Evolutionary conservation across 2,797 vertebrate species (phyloP), one percentile per base, ranked within the genome.

Genomic region (Chelon labrosus): DNA sequence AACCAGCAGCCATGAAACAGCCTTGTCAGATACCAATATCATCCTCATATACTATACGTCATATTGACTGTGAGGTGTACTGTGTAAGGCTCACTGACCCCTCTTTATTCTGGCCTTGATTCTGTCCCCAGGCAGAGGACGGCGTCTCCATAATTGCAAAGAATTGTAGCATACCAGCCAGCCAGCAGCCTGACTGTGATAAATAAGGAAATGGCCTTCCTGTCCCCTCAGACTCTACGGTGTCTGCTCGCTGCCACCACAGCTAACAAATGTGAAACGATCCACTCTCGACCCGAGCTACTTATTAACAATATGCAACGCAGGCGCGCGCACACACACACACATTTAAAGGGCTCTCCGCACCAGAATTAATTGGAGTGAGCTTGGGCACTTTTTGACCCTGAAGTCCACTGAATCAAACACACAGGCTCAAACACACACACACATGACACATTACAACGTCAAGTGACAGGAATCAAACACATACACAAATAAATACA

Each of bases 181-280:
- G 72, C 60, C 22, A 3, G 44, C n/a, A 64, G 74, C 67, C 51
- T 17, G 57, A 58, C 59, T 56, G 59, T 73, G 69, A 87, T 77
- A 56, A 80, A 86, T 80, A 81, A 86, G 73, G 78, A 86, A 84
- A 73, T 68, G 75, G 70, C 66, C 47, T 83, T 81, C 80, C 82
- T 75, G 66, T 79, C 75, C 62, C 35, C 25, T 70, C 65, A 73
- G 74, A 73, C 50, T 73, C 25, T 2, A 38, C 25, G 47, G 39
- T 70, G 68, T 88, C 72, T 82, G 70, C 68, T 63, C 5, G 46
- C 68, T 73, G 79, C 66, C 47, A 59, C 44, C 56, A 20, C 46
- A 62, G 63, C 56, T 58, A 69, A 70, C 69, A 71, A 59, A 74
- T 70, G 62, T 60, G 67, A 82, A 68, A 73, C 70, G 60, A 61